Percentiles rank a stretch among this genome's conserved stretches.
phyloP scores from a whole-genome alignment of 2,888 invertebrate genomes.

The Cantharis rufa region DNA sequence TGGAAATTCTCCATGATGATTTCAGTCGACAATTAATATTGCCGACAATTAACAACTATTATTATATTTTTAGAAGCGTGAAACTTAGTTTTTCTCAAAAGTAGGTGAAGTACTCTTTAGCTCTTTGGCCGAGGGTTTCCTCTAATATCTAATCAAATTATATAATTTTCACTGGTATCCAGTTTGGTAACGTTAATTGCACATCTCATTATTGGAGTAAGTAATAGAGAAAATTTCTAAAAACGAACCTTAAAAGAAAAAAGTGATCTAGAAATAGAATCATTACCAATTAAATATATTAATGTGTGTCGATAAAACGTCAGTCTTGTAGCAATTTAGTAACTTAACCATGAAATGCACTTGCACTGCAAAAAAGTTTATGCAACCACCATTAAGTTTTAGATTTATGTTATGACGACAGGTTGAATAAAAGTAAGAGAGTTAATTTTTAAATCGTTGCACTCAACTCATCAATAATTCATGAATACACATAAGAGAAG shows the following conservation, averaged over 20 bases:
- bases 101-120: background rate
- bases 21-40: background rate
- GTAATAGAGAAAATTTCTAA: background rate
- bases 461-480: conserved; percentile 46
- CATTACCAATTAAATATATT: conserved; percentile 27
- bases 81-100: background rate
- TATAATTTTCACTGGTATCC: background rate
- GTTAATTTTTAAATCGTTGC: conserved; percentile 50
- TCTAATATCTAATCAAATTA: no score
- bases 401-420: conserved; percentile 49
- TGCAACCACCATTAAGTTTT: conserved; percentile 46
- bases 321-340: conserved; percentile 29
- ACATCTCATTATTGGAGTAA: background rate
- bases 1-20: background rate
- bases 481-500: conserved; percentile 36
- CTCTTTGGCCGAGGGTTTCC: no score
- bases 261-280: conserved; percentile 15
- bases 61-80: background rate
- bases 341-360: conserved; percentile 27
- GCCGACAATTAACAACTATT: background rate
- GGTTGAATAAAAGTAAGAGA: conserved; percentile 47
- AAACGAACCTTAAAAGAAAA: background rate
- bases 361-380: conserved; percentile 36
- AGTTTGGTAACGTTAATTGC: background rate
- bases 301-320: conserved; percentile 35